Conservation (phyloP, 2,888 invertebrate genomes). For the Macaria liturata region DNA sequence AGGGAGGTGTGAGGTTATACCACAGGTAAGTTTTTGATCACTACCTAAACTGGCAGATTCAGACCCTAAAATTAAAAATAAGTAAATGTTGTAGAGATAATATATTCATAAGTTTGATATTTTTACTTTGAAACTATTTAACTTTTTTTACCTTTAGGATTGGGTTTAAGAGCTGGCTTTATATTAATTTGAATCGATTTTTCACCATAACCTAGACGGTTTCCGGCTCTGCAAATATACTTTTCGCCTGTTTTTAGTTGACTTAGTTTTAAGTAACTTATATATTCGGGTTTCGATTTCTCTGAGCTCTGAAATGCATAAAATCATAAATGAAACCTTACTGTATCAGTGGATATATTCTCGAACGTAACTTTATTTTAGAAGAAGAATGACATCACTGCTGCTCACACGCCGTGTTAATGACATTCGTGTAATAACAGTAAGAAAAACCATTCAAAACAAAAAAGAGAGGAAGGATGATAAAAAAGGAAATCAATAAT, state of each 20-base stretch:
- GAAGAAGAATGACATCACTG: too few relatives aligned
- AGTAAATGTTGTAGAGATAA: too few relatives aligned
- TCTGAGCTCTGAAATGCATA: constrained; percentile 7
- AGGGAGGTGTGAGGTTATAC: not conserved
- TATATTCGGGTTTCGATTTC: constrained; percentile 6
- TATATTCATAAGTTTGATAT: too few relatives aligned
- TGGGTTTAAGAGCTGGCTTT: not conserved
- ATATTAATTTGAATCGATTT: constrained; percentile 1
- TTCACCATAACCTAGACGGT: constrained; percentile 2
- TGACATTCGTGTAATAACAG: too few relatives aligned
- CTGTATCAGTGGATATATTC: not conserved
- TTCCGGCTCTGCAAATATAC: constrained; percentile 13
- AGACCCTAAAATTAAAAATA: too few relatives aligned
- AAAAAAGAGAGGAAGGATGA: too few relatives aligned
- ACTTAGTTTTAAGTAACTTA: constrained; percentile 10
- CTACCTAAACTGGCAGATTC: too few relatives aligned
- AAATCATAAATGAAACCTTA: not conserved
- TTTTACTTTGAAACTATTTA: too few relatives aligned
- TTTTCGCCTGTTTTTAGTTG: constrained; percentile 6
- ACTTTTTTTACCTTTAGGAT: not conserved
- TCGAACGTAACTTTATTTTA: too few relatives aligned
- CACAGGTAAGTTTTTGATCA: not conserved
- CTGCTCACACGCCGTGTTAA: too few relatives aligned
- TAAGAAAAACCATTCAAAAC: too few relatives aligned
- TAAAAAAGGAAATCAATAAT: too few relatives aligned